These are phyloP conservation scores for Cephus rjabovi DNA, from an alignment of 2,888 invertebrate genomes.

Conservation along the genomic window DNA sequence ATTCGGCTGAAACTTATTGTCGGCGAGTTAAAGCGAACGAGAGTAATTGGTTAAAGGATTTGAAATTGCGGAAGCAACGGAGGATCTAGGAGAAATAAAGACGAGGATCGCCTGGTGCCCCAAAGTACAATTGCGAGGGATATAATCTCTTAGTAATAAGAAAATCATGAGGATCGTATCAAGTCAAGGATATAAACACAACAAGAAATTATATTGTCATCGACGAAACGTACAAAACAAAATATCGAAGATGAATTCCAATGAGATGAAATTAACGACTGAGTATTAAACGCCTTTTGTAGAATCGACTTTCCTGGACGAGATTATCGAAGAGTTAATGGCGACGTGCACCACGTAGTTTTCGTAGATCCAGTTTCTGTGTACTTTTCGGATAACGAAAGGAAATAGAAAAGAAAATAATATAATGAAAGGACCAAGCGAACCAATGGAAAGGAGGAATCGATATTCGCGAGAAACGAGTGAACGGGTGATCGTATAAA, in stretches of 20 bases:
- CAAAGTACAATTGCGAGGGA: background rate
- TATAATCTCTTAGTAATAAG: background rate
- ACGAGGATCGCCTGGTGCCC: background rate
- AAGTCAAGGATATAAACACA: conserved; percentile 16
- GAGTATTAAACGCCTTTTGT: background rate
- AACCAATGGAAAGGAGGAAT: background rate
- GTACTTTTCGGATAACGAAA: background rate
- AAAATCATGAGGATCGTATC: background rate
- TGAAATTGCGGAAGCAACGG: background rate
- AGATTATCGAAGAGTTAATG: background rate
- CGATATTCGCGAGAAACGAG: background rate
- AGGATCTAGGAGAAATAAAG: background rate
- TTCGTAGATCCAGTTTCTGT: background rate
- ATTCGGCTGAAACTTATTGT: conserved; percentile 31
- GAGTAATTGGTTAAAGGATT: background rate
- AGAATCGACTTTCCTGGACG: background rate
- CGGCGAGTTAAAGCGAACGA: conserved; percentile 26
- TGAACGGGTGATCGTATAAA: background rate
- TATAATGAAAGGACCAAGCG: background rate
- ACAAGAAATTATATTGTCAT: conserved; percentile 25
- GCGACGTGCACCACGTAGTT: background rate
- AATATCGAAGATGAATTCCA: conserved; percentile 3
- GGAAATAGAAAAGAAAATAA: background rate
- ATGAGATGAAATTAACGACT: conserved; percentile 1
- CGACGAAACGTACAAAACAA: conserved; percentile 23